Base-by-base conservation (phyloP, 2,888 invertebrate genomes). In the Oxycera nigricornis region DNA sequence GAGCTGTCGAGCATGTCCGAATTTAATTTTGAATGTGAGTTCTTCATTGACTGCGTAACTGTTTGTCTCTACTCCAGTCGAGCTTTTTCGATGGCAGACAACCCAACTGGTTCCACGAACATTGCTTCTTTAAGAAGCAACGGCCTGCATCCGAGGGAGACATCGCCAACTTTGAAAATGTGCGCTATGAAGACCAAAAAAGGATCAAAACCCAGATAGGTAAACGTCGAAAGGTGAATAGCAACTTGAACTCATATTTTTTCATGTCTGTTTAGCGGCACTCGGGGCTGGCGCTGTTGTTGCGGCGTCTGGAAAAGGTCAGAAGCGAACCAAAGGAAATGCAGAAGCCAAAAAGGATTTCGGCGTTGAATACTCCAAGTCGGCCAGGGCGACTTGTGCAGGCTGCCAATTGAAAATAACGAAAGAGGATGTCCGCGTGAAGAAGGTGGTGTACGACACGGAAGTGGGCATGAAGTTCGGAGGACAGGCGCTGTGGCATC, bases 401-500 rank as follows among this genome's bases (percentile, higher is more conserved):
- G 94, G 92, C 0, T 98, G 97, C 85, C 92, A 94, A 77, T 90
- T 91, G 75, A 94, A 92, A 81, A 96, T 98, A 80, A 86, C 89
- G 30, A 83, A 93, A 90, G 90, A 88, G 82, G 90, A 89, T 80
- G 86, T 96, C 2, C 88, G 96, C 61, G 87, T 97, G 62, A 91
- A 93, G 1, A 96, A 95, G 84, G 93, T 93, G 78, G 94, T 95
- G 79, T 96, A 87, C 84, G 94, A 95, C 75, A 91, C 91, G 62
- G 94, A 94, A 79, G 87, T 92, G 22, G 95, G 93, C 0, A 90
- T 88, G 80, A 91, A 91, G 82, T 95, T 90, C 84, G 96, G 96
- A 0, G 96, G 95, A 0, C 89, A 92, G 80, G 91, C 94, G 74
- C 86, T 91, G 70, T 98, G 97, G 97, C 92, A 97, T 84, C 98